Evolutionary conservation across 2,113 vertebrate genomes (phyloP).

Genomic region (Neogobius melanostomus): DNA sequence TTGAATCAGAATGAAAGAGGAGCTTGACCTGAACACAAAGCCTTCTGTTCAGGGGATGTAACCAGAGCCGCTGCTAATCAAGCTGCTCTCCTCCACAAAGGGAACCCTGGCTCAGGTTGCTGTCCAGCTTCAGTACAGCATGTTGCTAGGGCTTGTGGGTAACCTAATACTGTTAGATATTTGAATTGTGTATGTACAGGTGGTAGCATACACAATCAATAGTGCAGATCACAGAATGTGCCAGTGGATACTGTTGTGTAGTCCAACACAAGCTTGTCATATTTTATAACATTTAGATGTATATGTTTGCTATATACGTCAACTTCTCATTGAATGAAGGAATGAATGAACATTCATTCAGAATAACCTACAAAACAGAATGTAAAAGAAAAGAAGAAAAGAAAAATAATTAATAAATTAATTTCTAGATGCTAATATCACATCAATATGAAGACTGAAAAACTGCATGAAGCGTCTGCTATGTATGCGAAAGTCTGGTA

Average conservation of each 20-base stretch:
- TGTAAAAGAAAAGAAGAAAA: too few species aligned
- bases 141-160: conserved; percentile 48
- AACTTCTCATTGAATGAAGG: too few species aligned
- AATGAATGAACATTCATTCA: too few species aligned
- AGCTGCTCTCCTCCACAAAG: conserved; percentile 70
- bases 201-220: conserved; percentile 8
- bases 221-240: neutral
- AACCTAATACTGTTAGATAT: conserved; percentile 49
- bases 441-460: too few species aligned
- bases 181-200: conserved; percentile 22
- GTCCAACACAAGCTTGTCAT: neutral
- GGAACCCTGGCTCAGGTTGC: conserved; percentile 73
- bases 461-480: too few species aligned
- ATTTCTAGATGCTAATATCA: too few species aligned
- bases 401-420: too few species aligned
- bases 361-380: too few species aligned
- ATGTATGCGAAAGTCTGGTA: too few species aligned
- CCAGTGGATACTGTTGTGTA: neutral
- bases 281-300: neutral
- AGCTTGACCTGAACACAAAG: conserved; percentile 66
- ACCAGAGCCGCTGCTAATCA: conserved; percentile 69
- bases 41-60: conserved; percentile 57
- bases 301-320: too few species aligned
- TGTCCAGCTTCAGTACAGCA: conserved; percentile 44
- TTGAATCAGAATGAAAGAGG: conserved; percentile 62